These are phyloP conservation scores for Heliopora coerulea DNA, from an alignment of 92 coral and sea anemone species.

Conservation along the genomic window DNA sequence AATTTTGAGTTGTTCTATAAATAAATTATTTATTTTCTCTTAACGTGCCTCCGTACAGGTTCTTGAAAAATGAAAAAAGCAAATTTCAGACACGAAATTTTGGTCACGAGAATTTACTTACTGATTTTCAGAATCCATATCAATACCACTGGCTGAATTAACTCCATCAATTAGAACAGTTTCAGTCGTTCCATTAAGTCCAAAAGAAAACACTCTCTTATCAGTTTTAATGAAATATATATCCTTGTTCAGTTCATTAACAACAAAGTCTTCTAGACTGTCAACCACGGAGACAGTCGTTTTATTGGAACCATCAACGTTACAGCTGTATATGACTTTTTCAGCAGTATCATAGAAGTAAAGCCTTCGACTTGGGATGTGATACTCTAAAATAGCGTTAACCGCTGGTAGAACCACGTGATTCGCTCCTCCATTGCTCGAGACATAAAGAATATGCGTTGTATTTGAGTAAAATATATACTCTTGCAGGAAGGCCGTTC, in stretches of 20 bases:
- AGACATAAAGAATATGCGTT: background rate
- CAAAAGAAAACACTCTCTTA: background rate
- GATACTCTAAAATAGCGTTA: background rate
- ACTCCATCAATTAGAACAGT: background rate
- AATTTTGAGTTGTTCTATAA: too few relatives aligned
- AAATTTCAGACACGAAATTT: too few relatives aligned
- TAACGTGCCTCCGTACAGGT: too few relatives aligned
- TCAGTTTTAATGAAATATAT: background rate
- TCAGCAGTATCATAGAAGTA: background rate
- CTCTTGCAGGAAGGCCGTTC: constrained; percentile 1
- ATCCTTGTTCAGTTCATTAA: background rate
- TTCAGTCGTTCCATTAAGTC: background rate
- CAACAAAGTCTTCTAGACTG: background rate
- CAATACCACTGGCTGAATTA: background rate
- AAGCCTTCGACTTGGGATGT: background rate
- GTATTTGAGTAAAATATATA: background rate
- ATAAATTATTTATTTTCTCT: too few relatives aligned
- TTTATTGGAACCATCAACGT: background rate
- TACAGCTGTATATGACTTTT: background rate
- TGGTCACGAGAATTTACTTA: too few relatives aligned
- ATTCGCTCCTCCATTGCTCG: background rate
- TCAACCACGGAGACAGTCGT: background rate
- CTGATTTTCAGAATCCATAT: background rate
- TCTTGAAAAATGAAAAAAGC: too few relatives aligned
- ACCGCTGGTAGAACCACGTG: background rate